Evolutionary conservation across 1,140 invertebrate species (phyloP).

Genomic region (Zaprionus kolodkinae): DNA sequence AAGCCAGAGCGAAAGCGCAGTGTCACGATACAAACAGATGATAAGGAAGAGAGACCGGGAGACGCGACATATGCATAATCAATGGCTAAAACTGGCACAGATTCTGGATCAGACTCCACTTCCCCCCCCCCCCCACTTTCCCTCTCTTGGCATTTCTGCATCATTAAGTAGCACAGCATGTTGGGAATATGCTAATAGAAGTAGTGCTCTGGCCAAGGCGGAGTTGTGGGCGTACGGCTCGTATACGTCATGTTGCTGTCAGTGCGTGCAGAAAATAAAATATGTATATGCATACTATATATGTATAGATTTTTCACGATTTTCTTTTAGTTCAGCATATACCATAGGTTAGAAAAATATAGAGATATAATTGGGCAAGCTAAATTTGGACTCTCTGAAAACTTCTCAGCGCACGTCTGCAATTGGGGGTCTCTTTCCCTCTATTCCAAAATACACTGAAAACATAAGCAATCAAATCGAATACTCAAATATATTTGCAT

Average conservation of each 20-base stretch:
- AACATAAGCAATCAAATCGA: not conserved
- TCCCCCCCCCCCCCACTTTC: slow-evolving; percentile 4
- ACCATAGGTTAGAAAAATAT: too few species aligned
- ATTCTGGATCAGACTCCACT: slow-evolving; percentile 53
- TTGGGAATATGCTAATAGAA: slow-evolving; percentile 62
- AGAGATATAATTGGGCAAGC: too few species aligned
- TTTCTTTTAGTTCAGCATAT: not conserved
- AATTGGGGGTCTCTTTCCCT: too few species aligned
- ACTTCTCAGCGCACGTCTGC: too few species aligned
- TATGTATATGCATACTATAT: not conserved
- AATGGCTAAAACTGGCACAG: slow-evolving; percentile 51
- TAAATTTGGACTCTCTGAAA: too few species aligned
- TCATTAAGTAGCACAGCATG: slow-evolving; percentile 72
- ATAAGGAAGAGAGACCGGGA: slow-evolving; percentile 3
- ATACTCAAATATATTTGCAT: not conserved
- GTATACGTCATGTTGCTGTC: slow-evolving; percentile 25
- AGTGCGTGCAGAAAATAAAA: slow-evolving; percentile 25
- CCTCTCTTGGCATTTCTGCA: slow-evolving; percentile 54
- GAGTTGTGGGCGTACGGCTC: slow-evolving; percentile 16
- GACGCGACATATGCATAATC: slow-evolving; percentile 58
- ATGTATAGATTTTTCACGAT: not conserved
- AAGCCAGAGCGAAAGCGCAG: slow-evolving; percentile 10
- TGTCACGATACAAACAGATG: slow-evolving; percentile 12
- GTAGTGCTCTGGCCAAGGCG: not conserved
- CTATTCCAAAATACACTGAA: too few species aligned